phyloP scores from a whole-genome alignment of 2,888 invertebrate species.

The Mesorhabditis belari region DNA sequence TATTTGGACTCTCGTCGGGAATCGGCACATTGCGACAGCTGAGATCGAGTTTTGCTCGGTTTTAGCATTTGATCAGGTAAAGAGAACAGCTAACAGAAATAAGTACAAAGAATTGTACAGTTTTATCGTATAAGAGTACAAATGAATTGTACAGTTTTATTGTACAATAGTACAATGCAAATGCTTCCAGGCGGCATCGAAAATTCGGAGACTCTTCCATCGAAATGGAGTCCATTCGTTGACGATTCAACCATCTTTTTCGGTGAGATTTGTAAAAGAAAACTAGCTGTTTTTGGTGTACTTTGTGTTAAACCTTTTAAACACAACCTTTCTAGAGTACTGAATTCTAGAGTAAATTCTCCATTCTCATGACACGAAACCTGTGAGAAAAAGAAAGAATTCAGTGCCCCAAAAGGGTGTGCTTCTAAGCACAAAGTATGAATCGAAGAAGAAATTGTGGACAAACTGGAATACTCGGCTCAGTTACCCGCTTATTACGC shows the following conservation, averaged over 20 bases:
- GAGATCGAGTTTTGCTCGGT: conserved; percentile 56
- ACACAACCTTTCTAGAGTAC: too few species aligned
- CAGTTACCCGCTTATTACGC: too few species aligned
- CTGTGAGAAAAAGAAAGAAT: too few species aligned
- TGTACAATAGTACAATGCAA: conserved; percentile 54
- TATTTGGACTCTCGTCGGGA: conserved; percentile 58
- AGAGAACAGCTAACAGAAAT: too few species aligned
- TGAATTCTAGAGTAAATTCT: too few species aligned
- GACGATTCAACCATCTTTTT: conserved; percentile 58
- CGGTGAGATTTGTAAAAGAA: conserved; percentile 3
- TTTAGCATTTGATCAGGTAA: conserved; percentile 53
- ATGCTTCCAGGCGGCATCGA: conserved; percentile 55
- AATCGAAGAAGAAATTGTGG: too few species aligned
- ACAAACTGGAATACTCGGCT: too few species aligned
- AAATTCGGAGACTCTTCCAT: conserved; percentile 57
- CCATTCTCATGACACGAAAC: too few species aligned
- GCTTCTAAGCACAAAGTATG: too few species aligned
- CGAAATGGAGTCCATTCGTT: conserved; percentile 58
- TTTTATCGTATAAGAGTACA: conserved; percentile 5
- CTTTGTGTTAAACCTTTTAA: too few species aligned
- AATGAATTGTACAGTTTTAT: conserved; percentile 37
- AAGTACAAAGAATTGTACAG: background rate
- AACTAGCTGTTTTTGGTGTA: too few species aligned
- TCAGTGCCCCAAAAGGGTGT: too few species aligned
- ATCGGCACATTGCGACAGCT: conserved; percentile 52